Evolutionary conservation across 35 echinoderm and acorn worm genomes (phyloP).

Genomic region (Chiridota heheva): DNA sequence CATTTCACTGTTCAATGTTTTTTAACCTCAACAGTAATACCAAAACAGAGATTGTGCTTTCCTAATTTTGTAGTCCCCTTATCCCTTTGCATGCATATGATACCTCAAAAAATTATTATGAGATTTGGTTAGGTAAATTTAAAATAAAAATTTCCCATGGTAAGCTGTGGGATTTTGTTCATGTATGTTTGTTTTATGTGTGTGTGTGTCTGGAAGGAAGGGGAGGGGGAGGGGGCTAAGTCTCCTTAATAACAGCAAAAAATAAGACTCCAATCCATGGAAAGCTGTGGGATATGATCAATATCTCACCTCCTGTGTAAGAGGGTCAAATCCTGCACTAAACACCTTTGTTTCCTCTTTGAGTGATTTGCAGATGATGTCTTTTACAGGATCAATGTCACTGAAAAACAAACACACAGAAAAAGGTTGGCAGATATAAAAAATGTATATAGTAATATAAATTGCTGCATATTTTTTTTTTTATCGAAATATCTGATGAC

Average conservation of each 20-base stretch:
- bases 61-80: too few species aligned
- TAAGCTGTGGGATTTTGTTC: neutral
- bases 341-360: slow-evolving; percentile 37
- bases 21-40: too few species aligned
- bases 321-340: slow-evolving; percentile 85
- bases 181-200: neutral
- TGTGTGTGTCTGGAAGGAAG: neutral
- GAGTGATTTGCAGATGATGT: slow-evolving; percentile 78
- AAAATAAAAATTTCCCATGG: neutral
- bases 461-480: neutral
- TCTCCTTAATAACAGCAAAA: neutral
- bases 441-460: neutral
- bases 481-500: neutral
- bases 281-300: neutral
- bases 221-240: neutral
- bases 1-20: neutral
- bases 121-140: too few species aligned
- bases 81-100: too few species aligned
- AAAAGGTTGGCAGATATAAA: neutral
- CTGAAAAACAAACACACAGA: slow-evolving; percentile 29
- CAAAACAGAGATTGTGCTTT: too few species aligned
- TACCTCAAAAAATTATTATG: too few species aligned
- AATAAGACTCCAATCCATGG: neutral
- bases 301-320: slow-evolving; percentile 57
- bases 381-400: slow-evolving; percentile 46